These are phyloP conservation scores for Girardinichthys multiradiatus DNA, from an alignment of 2,113 vertebrate genomes.

Conservation along the genomic window DNA sequence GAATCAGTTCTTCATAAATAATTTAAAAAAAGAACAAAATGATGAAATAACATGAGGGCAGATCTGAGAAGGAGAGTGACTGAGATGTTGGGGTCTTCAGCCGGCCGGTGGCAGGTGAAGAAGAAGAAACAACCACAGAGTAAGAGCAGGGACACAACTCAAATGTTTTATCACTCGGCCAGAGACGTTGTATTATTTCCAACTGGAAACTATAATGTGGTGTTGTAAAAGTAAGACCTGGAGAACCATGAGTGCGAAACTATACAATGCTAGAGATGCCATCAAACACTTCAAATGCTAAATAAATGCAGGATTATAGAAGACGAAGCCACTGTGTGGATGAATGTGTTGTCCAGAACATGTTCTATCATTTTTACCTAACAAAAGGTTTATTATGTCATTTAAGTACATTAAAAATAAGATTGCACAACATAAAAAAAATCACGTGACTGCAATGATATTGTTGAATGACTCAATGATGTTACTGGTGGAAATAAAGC, in stretches of 20 bases:
- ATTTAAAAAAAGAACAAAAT: conserved; percentile 7
- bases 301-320: conserved; percentile 44
- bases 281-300: conserved; percentile 34
- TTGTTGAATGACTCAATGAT: no score
- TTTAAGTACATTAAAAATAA: not conserved
- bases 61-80: conserved; percentile 92
- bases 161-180: conserved; percentile 39
- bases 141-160: conserved; percentile 6
- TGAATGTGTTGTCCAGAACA: conserved; percentile 42
- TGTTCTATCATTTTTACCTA: conserved; percentile 10
- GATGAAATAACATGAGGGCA: conserved; percentile 85
- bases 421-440: no score
- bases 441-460: no score
- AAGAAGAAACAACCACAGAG: conserved; percentile 56
- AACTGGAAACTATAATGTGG: conserved; percentile 35
- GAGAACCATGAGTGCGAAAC: conserved; percentile 21
- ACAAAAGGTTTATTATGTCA: conserved; percentile 10
- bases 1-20: conserved; percentile 84
- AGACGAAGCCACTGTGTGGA: conserved; percentile 21
- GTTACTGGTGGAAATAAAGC: not conserved
- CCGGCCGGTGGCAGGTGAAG: conserved; percentile 63
- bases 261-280: not conserved
- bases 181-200: conserved; percentile 34
- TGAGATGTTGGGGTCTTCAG: conserved; percentile 87
- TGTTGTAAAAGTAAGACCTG: conserved; percentile 5